These are phyloP conservation scores for Sycophaga agraensis DNA, from an alignment of 1,140 invertebrate genomes.

Conservation along the genomic window DNA sequence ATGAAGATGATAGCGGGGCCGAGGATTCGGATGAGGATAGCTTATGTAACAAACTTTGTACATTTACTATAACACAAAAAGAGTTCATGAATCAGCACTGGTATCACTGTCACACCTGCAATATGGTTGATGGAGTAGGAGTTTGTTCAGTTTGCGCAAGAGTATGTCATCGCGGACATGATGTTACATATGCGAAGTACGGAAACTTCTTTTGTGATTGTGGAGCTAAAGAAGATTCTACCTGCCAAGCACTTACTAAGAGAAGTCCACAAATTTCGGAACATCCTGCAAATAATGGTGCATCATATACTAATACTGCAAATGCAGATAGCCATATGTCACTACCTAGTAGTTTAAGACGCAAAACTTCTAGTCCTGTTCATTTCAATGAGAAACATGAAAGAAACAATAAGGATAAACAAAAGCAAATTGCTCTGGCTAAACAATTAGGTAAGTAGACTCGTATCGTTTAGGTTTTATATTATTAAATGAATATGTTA, in stretches of 20 bases:
- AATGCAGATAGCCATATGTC: conserved; percentile 47
- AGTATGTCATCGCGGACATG: conserved; percentile 95
- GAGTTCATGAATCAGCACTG: conserved; percentile 98
- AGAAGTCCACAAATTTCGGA: conserved; percentile 64
- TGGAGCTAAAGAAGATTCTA: conserved; percentile 90
- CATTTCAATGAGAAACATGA: conserved; percentile 55
- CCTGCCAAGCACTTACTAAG: conserved; percentile 74
- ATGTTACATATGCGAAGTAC: conserved; percentile 96
- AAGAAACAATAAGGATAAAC: conserved; percentile 57
- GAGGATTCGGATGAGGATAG: conserved; percentile 97
- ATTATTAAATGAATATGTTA: too few species aligned
- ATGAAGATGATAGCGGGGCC: conserved; percentile 87
- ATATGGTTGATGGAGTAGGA: conserved; percentile 96
- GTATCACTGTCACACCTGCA: conserved; percentile 98
- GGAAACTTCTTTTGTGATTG: conserved; percentile 99
- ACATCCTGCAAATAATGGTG: conserved; percentile 46
- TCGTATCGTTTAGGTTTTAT: too few species aligned
- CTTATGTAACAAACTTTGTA: conserved; percentile 91
- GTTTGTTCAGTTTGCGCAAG: conserved; percentile 96
- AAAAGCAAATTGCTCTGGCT: conserved; percentile 56
- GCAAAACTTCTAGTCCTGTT: conserved; percentile 72
- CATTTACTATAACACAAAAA: conserved; percentile 94
- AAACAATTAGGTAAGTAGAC: conserved; percentile 59
- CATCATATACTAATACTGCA: conserved; percentile 33
- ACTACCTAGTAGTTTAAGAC: conserved; percentile 66